Evolutionary conservation across 1,140 invertebrate genomes (phyloP).

Genomic region (Mizuhopecten yessoensis): DNA sequence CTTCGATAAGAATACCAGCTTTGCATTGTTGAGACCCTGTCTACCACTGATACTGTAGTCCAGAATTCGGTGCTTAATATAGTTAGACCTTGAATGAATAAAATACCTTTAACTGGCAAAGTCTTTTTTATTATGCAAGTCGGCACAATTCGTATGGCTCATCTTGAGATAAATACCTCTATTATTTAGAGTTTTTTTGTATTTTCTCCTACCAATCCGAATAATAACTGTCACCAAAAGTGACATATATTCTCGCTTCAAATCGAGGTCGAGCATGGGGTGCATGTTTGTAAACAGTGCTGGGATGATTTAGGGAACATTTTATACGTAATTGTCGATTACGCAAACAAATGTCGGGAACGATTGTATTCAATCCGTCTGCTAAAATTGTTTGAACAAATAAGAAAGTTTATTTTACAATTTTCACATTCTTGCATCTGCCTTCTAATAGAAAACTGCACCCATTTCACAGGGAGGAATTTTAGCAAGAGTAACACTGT

Average conservation of each 20-base stretch:
- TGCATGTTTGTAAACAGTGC: no score
- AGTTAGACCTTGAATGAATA: not conserved
- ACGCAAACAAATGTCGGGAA: no score
- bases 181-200: not conserved
- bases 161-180: not conserved
- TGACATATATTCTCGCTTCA: not conserved
- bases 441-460: no score
- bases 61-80: not conserved
- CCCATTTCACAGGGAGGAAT: no score
- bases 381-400: no score
- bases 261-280: not conserved
- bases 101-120: not conserved
- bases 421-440: no score
- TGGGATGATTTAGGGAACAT: no score
- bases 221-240: no score
- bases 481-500: no score
- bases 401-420: no score
- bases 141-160: not conserved
- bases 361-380: no score
- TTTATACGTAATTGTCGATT: no score
- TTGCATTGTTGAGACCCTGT: not conserved
- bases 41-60: not conserved
- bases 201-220: not conserved
- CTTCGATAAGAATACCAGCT: not conserved
- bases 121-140: not conserved